Conservation (phyloP, 2,797 vertebrate species). For the Anomalospiza imberbis region DNA sequence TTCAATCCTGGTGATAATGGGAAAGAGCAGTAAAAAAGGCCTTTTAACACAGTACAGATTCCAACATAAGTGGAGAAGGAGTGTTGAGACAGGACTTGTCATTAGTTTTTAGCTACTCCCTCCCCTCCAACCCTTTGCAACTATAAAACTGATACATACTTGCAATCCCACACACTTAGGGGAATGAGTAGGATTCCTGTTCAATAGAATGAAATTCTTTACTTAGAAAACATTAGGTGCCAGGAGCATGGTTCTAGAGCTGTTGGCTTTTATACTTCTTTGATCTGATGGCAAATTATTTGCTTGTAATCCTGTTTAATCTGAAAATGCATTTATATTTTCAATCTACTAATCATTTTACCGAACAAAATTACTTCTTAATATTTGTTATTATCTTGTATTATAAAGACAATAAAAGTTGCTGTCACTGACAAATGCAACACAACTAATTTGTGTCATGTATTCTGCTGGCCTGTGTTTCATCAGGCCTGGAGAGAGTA, state of each 20-base stretch:
- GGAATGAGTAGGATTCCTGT: not conserved
- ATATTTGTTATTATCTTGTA: not conserved
- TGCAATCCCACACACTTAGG: not conserved
- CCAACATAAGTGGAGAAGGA: not conserved
- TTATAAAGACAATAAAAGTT: constrained; percentile 24
- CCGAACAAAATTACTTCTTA: not conserved
- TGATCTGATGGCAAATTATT: constrained; percentile 28
- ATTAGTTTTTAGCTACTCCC: not conserved
- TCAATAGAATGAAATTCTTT: not conserved
- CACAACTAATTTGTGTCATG: not conserved
- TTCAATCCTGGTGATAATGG: not conserved
- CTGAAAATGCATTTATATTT: constrained; percentile 29
- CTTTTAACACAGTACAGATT: not conserved
- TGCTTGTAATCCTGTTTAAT: constrained; percentile 7
- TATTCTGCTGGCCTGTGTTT: not conserved
- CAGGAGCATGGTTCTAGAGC: not conserved
- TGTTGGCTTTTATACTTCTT: not conserved
- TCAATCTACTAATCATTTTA: constrained; percentile 39
- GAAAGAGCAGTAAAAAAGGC: not conserved
- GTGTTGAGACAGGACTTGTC: not conserved
- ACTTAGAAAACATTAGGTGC: not conserved
- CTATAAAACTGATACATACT: not conserved
- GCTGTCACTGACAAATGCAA: not conserved
- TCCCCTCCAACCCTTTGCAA: not conserved
- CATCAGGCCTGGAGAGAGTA: not conserved